Percentiles rank a stretch among this genome's conserved stretches.
These are phyloP conservation scores for Gambusia affinis DNA, from an alignment of 2,113 vertebrate genomes.

Conservation along the genomic window DNA sequence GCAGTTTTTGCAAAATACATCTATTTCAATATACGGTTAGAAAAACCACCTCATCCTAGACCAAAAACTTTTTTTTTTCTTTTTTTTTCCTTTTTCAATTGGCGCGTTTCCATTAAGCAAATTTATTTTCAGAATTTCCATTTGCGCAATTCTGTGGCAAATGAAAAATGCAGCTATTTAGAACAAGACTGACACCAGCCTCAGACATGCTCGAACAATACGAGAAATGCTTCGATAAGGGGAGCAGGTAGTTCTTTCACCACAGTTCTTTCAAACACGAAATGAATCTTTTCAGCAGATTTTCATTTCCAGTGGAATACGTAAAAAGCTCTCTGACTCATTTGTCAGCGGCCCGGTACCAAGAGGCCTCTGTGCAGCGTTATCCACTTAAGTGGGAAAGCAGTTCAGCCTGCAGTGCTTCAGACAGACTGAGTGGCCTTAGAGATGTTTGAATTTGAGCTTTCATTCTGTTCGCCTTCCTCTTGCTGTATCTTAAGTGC, in stretches of 20 bases:
- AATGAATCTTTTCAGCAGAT: no score
- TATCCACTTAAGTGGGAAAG: conserved; percentile 20
- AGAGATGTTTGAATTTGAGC: conserved; percentile 50
- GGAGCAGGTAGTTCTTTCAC: neutral
- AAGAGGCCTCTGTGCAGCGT: conserved; percentile 3
- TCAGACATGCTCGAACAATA: neutral
- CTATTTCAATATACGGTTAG: no score
- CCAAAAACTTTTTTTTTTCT: no score
- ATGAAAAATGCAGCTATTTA: neutral
- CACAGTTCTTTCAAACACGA: neutral
- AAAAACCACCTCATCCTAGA: no score
- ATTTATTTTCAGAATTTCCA: no score
- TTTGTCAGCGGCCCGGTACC: conserved; percentile 19
- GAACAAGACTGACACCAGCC: neutral
- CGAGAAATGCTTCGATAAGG: neutral
- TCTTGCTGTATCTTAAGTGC: conserved; percentile 40
- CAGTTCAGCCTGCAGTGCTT: conserved; percentile 38
- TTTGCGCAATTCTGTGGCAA: no score
- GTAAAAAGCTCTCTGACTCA: neutral
- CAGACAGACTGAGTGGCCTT: conserved; percentile 27
- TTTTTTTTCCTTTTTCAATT: no score
- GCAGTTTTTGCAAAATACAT: no score
- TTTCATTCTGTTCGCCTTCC: conserved; percentile 51
- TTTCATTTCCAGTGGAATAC: neutral
- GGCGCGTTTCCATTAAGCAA: no score